Evolutionary conservation across 2,888 invertebrate genomes (phyloP).

Genomic region (Iphiclides podalirius): DNA sequence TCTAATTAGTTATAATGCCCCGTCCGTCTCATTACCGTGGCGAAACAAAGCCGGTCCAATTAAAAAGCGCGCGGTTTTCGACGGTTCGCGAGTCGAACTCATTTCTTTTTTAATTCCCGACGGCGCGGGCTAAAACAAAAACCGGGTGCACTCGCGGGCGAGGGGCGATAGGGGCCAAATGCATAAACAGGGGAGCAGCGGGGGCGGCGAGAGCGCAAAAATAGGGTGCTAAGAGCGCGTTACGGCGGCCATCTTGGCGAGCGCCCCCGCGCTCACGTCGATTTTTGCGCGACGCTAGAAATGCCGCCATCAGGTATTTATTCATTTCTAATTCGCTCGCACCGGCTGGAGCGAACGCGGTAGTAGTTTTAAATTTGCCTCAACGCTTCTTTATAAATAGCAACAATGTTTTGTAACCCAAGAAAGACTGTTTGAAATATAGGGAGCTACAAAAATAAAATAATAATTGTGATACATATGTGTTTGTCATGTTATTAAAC

Average conservation of each 20-base stretch:
- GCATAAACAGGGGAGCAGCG: slow-evolving; percentile 41
- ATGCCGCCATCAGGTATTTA: slow-evolving; percentile 34
- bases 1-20: slow-evolving; percentile 17
- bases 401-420: too few relatives aligned
- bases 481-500: too few relatives aligned
- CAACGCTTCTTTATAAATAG: too few relatives aligned
- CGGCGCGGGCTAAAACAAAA: slow-evolving; percentile 31
- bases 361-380: too few relatives aligned
- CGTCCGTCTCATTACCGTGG: slow-evolving; percentile 17
- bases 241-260: slow-evolving; percentile 60
- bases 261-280: slow-evolving; percentile 47
- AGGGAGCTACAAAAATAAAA: too few relatives aligned
- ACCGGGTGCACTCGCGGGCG: slow-evolving; percentile 49
- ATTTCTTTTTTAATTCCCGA: slow-evolving; percentile 34
- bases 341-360: too few relatives aligned
- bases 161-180: slow-evolving; percentile 45
- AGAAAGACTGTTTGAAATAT: too few relatives aligned
- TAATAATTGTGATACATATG: too few relatives aligned
- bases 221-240: slow-evolving; percentile 67
- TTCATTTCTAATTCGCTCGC: slow-evolving; percentile 10
- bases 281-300: slow-evolving; percentile 48
- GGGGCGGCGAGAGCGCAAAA: slow-evolving; percentile 68
- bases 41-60: slow-evolving; percentile 35
- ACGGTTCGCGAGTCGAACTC: slow-evolving; percentile 33
- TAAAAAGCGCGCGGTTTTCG: slow-evolving; percentile 34